Evolutionary conservation across 2,888 invertebrate species (phyloP).

Genomic region (Buathra laborator): DNA sequence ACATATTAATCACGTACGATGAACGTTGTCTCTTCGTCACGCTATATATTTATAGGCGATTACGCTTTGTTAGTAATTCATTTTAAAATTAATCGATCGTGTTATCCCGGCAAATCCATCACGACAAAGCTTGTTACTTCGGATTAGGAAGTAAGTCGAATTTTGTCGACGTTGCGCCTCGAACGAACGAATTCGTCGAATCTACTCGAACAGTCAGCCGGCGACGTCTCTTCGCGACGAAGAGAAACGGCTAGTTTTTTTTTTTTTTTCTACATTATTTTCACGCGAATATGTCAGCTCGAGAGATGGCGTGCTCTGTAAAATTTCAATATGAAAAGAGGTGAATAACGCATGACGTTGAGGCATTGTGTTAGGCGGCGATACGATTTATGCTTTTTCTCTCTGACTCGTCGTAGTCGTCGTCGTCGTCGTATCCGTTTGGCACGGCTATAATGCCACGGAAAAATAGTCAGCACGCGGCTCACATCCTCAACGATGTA

Average conservation of each 20-base stretch:
- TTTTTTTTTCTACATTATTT: conserved; percentile 64
- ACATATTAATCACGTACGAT: neutral
- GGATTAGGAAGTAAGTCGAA: neutral
- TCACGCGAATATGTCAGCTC: conserved; percentile 60
- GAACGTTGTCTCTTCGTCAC: neutral
- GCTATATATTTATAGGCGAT: too few relatives aligned
- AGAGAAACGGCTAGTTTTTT: conserved; percentile 70
- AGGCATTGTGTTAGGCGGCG: conserved; percentile 36
- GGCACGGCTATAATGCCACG: conserved; percentile 24
- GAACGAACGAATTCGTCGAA: neutral
- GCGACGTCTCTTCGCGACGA: conserved; percentile 39
- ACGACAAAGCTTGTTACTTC: neutral
- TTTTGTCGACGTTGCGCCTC: neutral
- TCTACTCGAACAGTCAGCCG: neutral
- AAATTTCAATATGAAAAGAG: conserved; percentile 81
- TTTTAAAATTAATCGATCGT: neutral
- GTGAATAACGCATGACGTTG: conserved; percentile 81
- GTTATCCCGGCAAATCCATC: neutral
- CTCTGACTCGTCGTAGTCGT: conserved; percentile 17
- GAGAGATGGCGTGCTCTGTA: conserved; percentile 70
- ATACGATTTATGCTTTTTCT: conserved; percentile 22
- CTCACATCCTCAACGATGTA: conserved; percentile 81
- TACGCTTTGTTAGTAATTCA: neutral
- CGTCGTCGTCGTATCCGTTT: conserved; percentile 3
- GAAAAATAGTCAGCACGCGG: conserved; percentile 77